Evolutionary conservation across 2,888 invertebrate species (phyloP), one percentile per base, ranked within the genome.

Genomic region (Meiosimyza decipiens): DNA sequence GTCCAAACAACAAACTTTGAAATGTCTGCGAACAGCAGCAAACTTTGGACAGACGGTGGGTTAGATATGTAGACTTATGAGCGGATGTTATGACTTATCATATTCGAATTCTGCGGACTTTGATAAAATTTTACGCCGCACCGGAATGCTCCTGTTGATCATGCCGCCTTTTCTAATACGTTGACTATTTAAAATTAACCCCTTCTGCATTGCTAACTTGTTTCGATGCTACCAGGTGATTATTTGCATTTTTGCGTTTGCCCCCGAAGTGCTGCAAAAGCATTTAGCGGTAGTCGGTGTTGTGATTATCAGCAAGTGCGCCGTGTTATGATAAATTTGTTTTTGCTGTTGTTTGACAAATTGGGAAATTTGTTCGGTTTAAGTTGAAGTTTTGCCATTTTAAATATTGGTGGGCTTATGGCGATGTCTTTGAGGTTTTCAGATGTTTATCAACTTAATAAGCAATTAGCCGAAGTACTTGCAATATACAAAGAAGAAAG

Each of bases 81-180:
- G 47, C 62, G 64, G 64, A 64, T 64, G 64, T 64, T 64, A 64
- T 64, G 64, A 64, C 64, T 64, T 64, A 64, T 64, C 64, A 64
- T 18, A 64, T 40, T 40, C 40, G 22, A 64, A 16, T 64, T n/a
- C 16, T 22, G 28, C 63, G 50, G n/a, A 16, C 18, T 50, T 22
- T 64, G 49, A 50, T 49, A 49, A 64, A 33, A 62, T 62, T 33
- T 40, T 47, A n/a, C 60, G 1, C 6, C 64, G 18, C 40, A 40
- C 4, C 64, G 64, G 16, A 62, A 40, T 40, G n/a, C 9, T 40
- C 50, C 11, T 49, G 50, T 50, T 40, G 50, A 59, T 50, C 18
- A 16, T 49, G 49, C 40, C 47, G 63, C 49, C 28, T 28, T 9
- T 40, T 9, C 1, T 40, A 9, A 9, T 40, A 40, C 40, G 40